phyloP scores from a whole-genome alignment of 1,140 invertebrate genomes.

The Drosophila hydei region DNA sequence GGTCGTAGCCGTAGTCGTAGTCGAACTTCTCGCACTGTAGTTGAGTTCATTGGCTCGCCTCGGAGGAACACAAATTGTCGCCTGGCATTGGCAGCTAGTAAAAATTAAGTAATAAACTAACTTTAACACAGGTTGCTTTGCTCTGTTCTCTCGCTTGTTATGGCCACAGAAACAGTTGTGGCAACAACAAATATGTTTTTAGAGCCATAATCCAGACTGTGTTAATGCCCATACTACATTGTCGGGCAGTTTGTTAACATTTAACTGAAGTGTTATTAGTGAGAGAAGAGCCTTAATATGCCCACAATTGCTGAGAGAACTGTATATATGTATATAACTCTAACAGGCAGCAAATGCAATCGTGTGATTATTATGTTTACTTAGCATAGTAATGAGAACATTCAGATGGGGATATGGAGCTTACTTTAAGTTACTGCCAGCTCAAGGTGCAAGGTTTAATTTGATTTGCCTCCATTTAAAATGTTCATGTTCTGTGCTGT shows the following conservation, averaged over 20 bases:
- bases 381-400: no score
- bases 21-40: neutral
- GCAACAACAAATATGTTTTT: constrained; percentile 41
- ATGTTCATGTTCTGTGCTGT: no score
- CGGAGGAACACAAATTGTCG: constrained; percentile 60
- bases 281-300: constrained; percentile 13
- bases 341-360: no score
- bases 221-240: constrained; percentile 35
- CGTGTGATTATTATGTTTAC: no score
- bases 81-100: constrained; percentile 78
- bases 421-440: no score
- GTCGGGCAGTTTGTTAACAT: constrained; percentile 40
- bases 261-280: constrained; percentile 35
- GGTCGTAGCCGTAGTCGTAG: constrained; percentile 1
- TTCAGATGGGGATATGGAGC: no score
- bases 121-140: constrained; percentile 52
- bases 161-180: constrained; percentile 43
- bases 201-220: constrained; percentile 41
- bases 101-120: constrained; percentile 81
- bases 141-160: neutral
- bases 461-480: no score
- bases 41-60: constrained; percentile 36
- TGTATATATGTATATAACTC: no score
- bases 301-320: neutral
- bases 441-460: no score